Base-by-base conservation (phyloP, 2,113 vertebrate genomes). In the Cavia porcellus region DNA sequence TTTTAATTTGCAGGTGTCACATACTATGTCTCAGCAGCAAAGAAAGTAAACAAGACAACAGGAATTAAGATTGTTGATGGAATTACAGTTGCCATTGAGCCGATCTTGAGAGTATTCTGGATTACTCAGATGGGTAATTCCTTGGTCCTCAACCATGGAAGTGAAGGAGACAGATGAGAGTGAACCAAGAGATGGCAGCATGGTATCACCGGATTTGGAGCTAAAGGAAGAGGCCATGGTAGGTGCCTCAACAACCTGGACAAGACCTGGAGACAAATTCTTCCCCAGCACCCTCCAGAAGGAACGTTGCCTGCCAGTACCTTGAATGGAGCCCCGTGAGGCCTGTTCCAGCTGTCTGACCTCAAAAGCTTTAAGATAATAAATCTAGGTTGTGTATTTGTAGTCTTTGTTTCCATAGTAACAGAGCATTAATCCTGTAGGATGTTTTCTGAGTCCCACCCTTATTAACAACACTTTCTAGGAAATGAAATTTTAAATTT, bases 401-500 rank as follows among this genome's bases (percentile, higher is more conserved):
- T 80, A 62, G 30, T 57, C 5, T 74, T 85, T 82, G 80, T 93
- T 93, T 74, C 13, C 25, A 38, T 2, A 82, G 30, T 55, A 32
- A 87, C 17, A 84, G 70, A 42, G 82, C 83, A 74, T 28, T 35
- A 83, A 92, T n/a, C 59, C 0, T 62, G 50, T 42, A 89, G 47
- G 52, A 1, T 38, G 2, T 47, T 86, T 92, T 89, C 47, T 86
- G 45, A 95, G 66, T 79, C 77, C 79, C 82, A n/a, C 20, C 61
- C 47, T 92, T 47, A 55, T 61, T 90, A 83, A 75, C 19, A 89
- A 96, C 17, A 80, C 38, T 24, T 38, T 81, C 83, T 25, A 74
- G 80, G 90, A 93, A 93, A 93, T 50, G 24, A 74, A 35, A 92
- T 68, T 90, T 86, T 64, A 77, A 86, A 35, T 59, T 70, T 93